These are phyloP conservation scores for Zophobas atratus DNA, from an alignment of 1,140 invertebrate genomes.

Conservation along the genomic window DNA sequence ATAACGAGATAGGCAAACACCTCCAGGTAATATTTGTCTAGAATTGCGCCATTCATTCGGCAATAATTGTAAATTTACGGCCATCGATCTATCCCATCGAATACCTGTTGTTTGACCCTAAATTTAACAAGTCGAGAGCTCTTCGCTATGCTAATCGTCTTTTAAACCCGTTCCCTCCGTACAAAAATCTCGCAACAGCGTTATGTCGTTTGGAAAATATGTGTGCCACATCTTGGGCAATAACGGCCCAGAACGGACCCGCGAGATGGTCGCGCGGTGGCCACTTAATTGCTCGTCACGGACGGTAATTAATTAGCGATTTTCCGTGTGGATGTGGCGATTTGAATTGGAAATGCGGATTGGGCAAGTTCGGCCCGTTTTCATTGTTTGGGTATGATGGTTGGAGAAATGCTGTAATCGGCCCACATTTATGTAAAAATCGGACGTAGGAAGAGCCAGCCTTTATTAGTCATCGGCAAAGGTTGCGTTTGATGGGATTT, in stretches of 20 bases:
- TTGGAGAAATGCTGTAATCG: too few relatives aligned
- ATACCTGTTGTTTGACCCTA: conserved; percentile 17
- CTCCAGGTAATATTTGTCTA: conserved; percentile 24
- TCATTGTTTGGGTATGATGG: not conserved
- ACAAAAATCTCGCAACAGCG: not conserved
- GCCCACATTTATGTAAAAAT: conserved; percentile 19
- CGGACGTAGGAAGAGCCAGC: conserved; percentile 3
- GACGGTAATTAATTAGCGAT: not conserved
- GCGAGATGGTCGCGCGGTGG: not conserved
- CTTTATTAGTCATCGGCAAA: conserved; percentile 12
- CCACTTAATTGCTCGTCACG: not conserved
- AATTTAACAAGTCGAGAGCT: conserved; percentile 1
- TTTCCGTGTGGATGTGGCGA: not conserved
- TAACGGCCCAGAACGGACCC: conserved; percentile 3
- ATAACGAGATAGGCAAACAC: conserved; percentile 36
- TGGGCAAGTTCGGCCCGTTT: not conserved
- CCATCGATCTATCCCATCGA: conserved; percentile 20
- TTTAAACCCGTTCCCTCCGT: conserved; percentile 1
- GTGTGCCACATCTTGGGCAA: conserved; percentile 4
- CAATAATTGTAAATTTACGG: conserved; percentile 17
- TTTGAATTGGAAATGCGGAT: too few relatives aligned
- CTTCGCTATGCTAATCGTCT: conserved; percentile 13
- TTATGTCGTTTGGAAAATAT: not conserved
- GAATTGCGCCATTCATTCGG: conserved; percentile 15
- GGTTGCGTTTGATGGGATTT: not conserved